Conservation (phyloP, 2,888 invertebrate species). For the Allygus modestus region DNA sequence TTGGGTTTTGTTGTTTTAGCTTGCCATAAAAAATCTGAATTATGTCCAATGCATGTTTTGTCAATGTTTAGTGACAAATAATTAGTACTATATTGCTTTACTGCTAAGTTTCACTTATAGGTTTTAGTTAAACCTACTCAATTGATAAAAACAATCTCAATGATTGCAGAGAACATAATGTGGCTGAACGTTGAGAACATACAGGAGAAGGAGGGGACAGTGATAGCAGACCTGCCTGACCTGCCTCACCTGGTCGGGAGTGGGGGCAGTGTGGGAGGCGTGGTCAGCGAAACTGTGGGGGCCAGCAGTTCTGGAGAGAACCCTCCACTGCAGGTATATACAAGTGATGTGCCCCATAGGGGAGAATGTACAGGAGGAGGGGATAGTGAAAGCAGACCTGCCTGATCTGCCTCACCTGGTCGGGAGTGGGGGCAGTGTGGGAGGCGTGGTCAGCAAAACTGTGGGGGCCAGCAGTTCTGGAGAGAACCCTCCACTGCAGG, state of each 20-base stretch:
- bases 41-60: no score
- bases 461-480: conserved; percentile 84
- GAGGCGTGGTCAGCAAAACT: conserved; percentile 95
- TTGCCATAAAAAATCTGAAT: no score
- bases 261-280: conserved; percentile 98
- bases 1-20: no score
- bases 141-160: no score
- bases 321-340: conserved; percentile 78
- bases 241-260: conserved; percentile 94
- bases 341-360: conserved; percentile 97
- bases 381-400: conserved; percentile 86
- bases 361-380: conserved; percentile 90
- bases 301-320: conserved; percentile 79
- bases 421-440: conserved; percentile 96
- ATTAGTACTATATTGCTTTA: no score
- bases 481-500: conserved; percentile 76
- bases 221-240: conserved; percentile 89
- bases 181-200: conserved; percentile 98
- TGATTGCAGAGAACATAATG: conserved; percentile 88
- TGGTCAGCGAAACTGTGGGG: conserved; percentile 94
- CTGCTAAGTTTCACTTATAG: no score
- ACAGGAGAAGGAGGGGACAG: conserved; percentile 84
- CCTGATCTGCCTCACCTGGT: conserved; percentile 94
- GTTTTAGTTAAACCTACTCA: no score
- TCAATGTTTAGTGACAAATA: no score